A percentile compares a stretch with the other conserved stretches of the same genome.
Conservation (phyloP, 2,888 invertebrate genomes). For the Lithophane ornitopus region DNA sequence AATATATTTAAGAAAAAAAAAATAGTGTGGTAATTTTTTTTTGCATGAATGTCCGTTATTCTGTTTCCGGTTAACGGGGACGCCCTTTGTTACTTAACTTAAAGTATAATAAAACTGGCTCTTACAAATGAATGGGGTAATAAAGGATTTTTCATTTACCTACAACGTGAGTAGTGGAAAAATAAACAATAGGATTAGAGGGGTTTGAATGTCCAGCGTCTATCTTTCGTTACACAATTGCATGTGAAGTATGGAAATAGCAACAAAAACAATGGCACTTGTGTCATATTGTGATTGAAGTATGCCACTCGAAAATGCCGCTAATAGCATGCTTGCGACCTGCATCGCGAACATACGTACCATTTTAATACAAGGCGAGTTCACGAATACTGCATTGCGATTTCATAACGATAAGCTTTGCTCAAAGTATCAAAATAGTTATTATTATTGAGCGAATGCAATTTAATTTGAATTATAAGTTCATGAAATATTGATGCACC, state of each 20-base stretch:
- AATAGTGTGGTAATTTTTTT: too few species aligned
- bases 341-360: conserved; percentile 55
- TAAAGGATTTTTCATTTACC: not conserved
- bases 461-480: conserved; percentile 5
- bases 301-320: conserved; percentile 36
- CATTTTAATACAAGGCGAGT: conserved; percentile 51
- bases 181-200: not conserved
- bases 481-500: not conserved
- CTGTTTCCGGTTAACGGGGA: too few species aligned
- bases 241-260: conserved; percentile 9
- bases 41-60: too few species aligned
- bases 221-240: conserved; percentile 5
- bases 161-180: not conserved
- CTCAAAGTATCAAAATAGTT: conserved; percentile 28
- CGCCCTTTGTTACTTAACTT: too few species aligned
- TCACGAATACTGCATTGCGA: conserved; percentile 70
- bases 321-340: conserved; percentile 51
- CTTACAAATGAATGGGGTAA: not conserved
- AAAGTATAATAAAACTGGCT: conserved; percentile 2
- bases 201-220: not conserved
- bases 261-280: conserved; percentile 22
- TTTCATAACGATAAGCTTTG: conserved; percentile 51
- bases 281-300: conserved; percentile 36
- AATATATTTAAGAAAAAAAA: too few species aligned
- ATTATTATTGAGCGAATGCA: conserved; percentile 34